Evolutionary conservation across 1,140 invertebrate species (phyloP).

Genomic region (Drosophila oshimai): DNA sequence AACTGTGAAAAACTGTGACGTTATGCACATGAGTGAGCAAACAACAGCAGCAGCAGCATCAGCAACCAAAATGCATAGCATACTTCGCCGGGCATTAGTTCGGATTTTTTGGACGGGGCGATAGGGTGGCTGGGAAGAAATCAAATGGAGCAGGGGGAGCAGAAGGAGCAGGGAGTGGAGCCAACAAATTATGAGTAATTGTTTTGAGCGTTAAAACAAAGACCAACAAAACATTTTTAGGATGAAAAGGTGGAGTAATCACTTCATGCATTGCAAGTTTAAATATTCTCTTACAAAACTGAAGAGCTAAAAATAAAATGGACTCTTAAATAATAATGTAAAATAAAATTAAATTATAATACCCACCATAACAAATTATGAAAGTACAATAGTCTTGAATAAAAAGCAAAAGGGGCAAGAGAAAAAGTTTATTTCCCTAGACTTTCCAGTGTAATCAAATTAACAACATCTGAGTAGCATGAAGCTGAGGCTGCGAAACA

Average conservation of each 20-base stretch:
- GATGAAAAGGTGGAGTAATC: background rate
- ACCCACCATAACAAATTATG: no score
- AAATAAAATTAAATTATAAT: no score
- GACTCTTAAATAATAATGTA: no score
- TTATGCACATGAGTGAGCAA: constrained; percentile 71
- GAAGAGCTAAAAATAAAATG: no score
- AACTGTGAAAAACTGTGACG: constrained; percentile 41
- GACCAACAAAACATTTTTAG: background rate
- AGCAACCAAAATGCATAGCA: constrained; percentile 50
- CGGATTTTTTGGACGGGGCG: background rate
- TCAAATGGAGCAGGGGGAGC: background rate
- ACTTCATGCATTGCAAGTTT: no score
- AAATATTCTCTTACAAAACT: no score
- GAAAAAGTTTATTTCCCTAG: no score
- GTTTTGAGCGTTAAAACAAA: constrained; percentile 3
- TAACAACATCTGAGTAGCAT: no score
- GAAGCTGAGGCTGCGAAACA: no score
- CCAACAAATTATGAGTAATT: constrained; percentile 44
- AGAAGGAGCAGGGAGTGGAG: background rate
- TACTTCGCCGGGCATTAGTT: constrained; percentile 37
- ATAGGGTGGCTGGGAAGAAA: background rate
- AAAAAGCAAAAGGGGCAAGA: no score
- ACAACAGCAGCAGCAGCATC: constrained; percentile 17
- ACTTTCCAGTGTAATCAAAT: no score
- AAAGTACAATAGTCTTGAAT: no score